Percentiles rank a stretch among this genome's conserved stretches.
Conservation (phyloP, 2,113 vertebrate species). For the Platysternon megacephalum region DNA sequence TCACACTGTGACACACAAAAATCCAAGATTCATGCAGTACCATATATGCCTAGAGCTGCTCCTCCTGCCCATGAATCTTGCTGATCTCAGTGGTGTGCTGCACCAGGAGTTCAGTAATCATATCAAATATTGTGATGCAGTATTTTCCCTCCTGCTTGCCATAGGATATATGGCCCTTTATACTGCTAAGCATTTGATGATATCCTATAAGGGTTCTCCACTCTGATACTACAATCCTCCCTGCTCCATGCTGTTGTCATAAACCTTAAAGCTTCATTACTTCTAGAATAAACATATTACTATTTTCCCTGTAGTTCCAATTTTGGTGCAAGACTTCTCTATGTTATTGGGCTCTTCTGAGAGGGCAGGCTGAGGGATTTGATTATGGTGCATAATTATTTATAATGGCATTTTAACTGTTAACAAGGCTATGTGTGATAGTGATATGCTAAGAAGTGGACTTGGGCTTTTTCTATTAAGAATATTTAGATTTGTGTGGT, state of each 20-base stretch:
- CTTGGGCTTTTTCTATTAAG: slow-evolving; percentile 31
- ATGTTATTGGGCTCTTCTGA: background rate
- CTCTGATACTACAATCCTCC: background rate
- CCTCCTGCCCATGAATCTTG: background rate
- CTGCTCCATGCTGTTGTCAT: fast-evolving
- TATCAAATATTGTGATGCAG: background rate
- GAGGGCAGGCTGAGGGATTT: background rate
- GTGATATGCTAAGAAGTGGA: background rate
- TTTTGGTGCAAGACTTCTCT: slow-evolving; percentile 5
- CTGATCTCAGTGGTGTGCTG: background rate
- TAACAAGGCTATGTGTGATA: background rate
- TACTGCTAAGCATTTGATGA: background rate
- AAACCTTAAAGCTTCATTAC: background rate
- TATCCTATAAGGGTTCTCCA: background rate
- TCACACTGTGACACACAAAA: background rate
- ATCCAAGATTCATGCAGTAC: background rate
- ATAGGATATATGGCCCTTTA: fast-evolving
- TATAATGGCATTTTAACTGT: background rate
- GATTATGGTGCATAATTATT: background rate
- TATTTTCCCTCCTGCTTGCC: background rate
- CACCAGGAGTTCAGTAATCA: fast-evolving
- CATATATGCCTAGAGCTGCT: background rate
- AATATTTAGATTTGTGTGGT: slow-evolving; percentile 37
- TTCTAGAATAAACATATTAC: background rate
- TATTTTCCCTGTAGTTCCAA: fast-evolving